Conservation (phyloP, 2,888 invertebrate species). For the Alcis repandata region DNA sequence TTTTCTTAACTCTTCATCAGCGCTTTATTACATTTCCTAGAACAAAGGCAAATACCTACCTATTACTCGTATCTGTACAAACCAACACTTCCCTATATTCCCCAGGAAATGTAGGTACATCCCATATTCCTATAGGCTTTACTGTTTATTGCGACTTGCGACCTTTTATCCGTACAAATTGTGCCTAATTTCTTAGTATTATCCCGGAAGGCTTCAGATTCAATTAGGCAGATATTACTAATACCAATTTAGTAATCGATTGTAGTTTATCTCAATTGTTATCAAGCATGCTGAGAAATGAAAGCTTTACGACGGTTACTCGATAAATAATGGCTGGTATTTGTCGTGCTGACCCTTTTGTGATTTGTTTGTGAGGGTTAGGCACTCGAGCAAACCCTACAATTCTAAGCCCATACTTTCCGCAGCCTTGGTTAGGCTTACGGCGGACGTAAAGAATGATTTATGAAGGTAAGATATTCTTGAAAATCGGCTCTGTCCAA, state of each 20-base stretch:
- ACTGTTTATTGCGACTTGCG: conserved; percentile 15
- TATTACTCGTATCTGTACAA: background rate
- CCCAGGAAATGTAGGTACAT: conserved; percentile 7
- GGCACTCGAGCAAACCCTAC: conserved; percentile 1
- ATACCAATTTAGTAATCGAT: background rate
- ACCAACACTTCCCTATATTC: background rate
- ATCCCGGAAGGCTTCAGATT: conserved; percentile 29
- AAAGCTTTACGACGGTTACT: conserved; percentile 8
- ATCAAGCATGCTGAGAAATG: conserved; percentile 12
- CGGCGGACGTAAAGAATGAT: background rate
- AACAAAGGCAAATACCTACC: background rate
- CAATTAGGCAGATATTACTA: conserved; percentile 25
- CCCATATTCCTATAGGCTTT: background rate
- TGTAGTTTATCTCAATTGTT: background rate
- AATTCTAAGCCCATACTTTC: conserved; percentile 2
- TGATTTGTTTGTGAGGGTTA: conserved; percentile 9
- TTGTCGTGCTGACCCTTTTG: conserved; percentile 16
- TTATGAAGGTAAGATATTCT: conserved; percentile 1
- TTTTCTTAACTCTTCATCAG: too few species aligned
- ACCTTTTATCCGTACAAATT: conserved; percentile 22
- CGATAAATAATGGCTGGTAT: conserved; percentile 12
- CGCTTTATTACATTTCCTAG: too few species aligned
- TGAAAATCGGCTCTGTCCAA: background rate
- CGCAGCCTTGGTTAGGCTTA: background rate
- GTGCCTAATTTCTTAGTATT: conserved; percentile 33